These are phyloP conservation scores for Asbolus verrucosus DNA, from an alignment of 1,140 invertebrate species.

Conservation along the genomic window DNA sequence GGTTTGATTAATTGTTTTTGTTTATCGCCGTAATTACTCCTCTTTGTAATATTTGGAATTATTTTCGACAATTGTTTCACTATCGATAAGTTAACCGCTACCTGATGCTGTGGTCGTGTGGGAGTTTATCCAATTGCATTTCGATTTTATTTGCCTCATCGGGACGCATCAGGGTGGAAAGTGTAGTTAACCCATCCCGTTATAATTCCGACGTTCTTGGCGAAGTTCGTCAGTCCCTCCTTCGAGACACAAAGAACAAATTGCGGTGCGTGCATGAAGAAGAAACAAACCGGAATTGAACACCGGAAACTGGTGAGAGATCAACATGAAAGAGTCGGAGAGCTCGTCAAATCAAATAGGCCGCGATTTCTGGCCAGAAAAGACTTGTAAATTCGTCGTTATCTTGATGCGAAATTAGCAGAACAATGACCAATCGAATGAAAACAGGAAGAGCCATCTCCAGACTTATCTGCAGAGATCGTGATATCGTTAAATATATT, in stretches of 20 bases:
- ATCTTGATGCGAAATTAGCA: conserved; percentile 49
- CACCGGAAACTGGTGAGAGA: conserved; percentile 32
- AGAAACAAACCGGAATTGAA: conserved; percentile 40
- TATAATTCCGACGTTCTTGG: no score
- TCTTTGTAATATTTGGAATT: conserved; percentile 60
- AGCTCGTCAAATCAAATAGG: conserved; percentile 43
- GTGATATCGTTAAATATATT: conserved; percentile 47
- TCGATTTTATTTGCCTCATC: background rate
- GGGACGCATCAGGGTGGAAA: background rate
- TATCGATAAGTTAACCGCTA: conserved; percentile 32
- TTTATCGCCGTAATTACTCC: conserved; percentile 59
- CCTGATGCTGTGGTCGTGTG: conserved; percentile 15
- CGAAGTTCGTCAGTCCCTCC: no score
- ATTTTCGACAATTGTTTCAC: conserved; percentile 56
- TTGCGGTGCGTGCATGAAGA: conserved; percentile 5
- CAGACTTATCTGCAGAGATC: conserved; percentile 17
- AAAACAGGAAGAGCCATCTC: conserved; percentile 55
- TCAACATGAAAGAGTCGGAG: no score
- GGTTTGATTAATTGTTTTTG: conserved; percentile 62
- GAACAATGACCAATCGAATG: conserved; percentile 54
- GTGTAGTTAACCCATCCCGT: no score
- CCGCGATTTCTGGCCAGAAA: conserved; percentile 34
- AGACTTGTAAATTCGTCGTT: conserved; percentile 38
- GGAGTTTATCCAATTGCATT: conserved; percentile 12
- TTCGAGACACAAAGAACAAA: no score